Percentiles rank a stretch among this genome's conserved stretches.
phyloP scores from a whole-genome alignment of 2,888 invertebrate species.

The Pammene fasciana region DNA sequence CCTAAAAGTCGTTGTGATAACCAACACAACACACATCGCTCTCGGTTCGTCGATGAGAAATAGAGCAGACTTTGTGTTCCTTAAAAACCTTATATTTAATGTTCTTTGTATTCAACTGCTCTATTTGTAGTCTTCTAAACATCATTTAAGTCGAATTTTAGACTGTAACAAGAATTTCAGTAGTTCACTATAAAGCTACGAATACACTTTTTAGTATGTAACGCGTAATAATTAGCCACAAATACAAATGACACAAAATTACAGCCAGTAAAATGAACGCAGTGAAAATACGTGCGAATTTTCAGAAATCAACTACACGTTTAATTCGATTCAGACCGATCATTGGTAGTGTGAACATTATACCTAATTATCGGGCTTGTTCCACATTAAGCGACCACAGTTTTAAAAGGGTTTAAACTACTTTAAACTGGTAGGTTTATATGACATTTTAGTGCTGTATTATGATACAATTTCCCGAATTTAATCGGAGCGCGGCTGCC shows the following conservation, averaged over 20 bases:
- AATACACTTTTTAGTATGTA: no score
- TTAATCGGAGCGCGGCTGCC: slow-evolving; percentile 48
- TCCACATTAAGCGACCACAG: slow-evolving; percentile 40
- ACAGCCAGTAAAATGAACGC: neutral
- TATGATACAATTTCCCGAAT: slow-evolving; percentile 45
- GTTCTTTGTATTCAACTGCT: no score
- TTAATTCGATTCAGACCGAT: slow-evolving; percentile 39
- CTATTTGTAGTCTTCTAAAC: no score
- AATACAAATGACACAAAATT: neutral
- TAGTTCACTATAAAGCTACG: no score
- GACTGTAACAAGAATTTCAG: no score
- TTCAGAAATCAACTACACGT: slow-evolving; percentile 40
- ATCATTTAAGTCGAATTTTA: no score
- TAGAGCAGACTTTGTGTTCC: no score
- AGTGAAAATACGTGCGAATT: slow-evolving; percentile 9
- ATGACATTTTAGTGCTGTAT: neutral
- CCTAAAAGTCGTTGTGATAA: no score
- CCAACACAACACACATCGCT: no score
- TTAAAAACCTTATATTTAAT: no score
- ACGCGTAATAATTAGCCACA: no score
- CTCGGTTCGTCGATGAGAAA: no score
- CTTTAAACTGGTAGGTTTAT: neutral
- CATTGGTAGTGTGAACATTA: slow-evolving; percentile 48
- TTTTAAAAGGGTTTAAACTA: neutral
- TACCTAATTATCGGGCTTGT: slow-evolving; percentile 57